Base-by-base conservation (phyloP, 1,140 invertebrate genomes). In the Drosophila grimshawi region DNA sequence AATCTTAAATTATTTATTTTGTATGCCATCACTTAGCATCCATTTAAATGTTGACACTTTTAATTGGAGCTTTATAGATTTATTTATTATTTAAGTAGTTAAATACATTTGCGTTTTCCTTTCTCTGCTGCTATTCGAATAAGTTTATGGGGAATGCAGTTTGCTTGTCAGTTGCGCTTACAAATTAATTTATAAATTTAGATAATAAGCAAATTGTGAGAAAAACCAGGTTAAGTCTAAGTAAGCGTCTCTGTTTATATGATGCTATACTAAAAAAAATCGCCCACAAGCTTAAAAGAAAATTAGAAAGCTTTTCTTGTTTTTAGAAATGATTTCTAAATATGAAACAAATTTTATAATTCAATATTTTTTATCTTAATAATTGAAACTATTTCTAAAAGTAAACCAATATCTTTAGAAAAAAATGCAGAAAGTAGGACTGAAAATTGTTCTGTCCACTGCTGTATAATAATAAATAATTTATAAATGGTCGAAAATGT, bases 1-100 rank as follows among this genome's bases (percentile, higher is more conserved):
- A 43, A 43, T 43, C 39, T n/a, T n/a, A 43, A 43, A 43, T 43
- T n/a, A 43, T 43, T 43, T 8, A 43, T 43, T 43, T 4, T 43
- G 19, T 43, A 43, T 43, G 39, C 10, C 39, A 43, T 43, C n/a
- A 43, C 2, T 43, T 43, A n/a, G n/a, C 39, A 43, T 43, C n/a
- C 39, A 43, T n/a, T 43, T n/a, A n/a, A 6, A 43, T n/a, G 39
- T 43, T 43, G 39, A 43, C 39, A 4, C 10, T n/a, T n/a, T 43
- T n/a, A 43, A 43, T 43, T n/a, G n/a, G 10, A 4, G 39, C n/a
- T 3, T 43, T 8, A n/a, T n/a, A 43, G n/a, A 43, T n/a, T 43
- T 43, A 2, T 7, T 41, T 41, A 3, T 10, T 10, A 39, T 39
- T 39, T 39, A 7, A 39, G 37, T 6, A 7, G 5, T 10, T 41